These are phyloP conservation scores for Anguilla rostrata DNA, from an alignment of 2,113 vertebrate species.

Conservation along the genomic window DNA sequence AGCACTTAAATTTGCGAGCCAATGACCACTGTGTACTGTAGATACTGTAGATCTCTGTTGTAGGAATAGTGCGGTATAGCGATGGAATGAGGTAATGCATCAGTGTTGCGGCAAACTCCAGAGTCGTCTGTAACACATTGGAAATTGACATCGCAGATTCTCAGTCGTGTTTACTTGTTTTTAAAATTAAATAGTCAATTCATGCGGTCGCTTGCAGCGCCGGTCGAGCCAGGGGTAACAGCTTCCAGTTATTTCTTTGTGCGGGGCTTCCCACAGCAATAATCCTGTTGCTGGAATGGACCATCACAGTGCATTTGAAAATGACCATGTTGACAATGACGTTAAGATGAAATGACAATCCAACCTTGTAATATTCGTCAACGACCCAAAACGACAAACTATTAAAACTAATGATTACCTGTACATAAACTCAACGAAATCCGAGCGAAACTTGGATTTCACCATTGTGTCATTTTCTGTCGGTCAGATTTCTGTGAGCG, in stretches of 20 bases:
- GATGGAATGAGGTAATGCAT: constrained; percentile 19
- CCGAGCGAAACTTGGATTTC: background rate
- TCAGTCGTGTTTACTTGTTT: background rate
- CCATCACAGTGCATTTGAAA: constrained; percentile 14
- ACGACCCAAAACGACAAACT: background rate
- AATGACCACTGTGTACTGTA: background rate
- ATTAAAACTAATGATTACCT: background rate
- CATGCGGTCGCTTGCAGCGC: background rate
- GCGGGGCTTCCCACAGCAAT: constrained; percentile 10
- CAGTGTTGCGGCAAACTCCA: constrained; percentile 20
- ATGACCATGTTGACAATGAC: background rate
- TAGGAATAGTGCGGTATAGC: constrained; percentile 1
- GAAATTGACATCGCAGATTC: background rate
- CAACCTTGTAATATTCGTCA: background rate
- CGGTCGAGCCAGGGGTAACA: background rate
- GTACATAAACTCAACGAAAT: background rate
- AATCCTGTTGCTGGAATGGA: constrained; percentile 18
- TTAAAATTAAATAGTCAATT: background rate
- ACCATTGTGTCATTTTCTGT: background rate
- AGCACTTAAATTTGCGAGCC: background rate
- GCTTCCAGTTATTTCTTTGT: constrained; percentile 23
- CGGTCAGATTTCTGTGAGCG: background rate
- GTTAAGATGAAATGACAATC: background rate
- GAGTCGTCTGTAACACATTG: background rate
- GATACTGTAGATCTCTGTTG: background rate